Evolutionary conservation across 2,888 invertebrate genomes (phyloP).

Genomic region (Drosophila maculinotata): DNA sequence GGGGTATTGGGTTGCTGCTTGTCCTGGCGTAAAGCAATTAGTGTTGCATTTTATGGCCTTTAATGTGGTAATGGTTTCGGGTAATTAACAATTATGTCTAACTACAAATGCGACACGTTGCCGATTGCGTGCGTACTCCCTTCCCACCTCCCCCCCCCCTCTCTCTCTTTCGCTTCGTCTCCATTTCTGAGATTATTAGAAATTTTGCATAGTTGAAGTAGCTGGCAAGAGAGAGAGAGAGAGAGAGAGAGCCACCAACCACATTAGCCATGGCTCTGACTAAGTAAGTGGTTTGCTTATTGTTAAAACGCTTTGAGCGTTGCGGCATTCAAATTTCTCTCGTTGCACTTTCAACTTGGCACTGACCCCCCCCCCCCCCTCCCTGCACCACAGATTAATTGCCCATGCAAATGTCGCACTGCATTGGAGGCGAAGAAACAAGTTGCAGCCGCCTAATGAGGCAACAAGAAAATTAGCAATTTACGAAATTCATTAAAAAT

Average conservation of each 20-base stretch:
- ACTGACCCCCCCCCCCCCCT: not conserved
- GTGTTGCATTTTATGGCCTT: constrained; percentile 82
- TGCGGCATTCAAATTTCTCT: constrained; percentile 68
- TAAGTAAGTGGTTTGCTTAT: constrained; percentile 77
- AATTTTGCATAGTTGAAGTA: constrained; percentile 76
- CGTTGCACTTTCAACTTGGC: constrained; percentile 47
- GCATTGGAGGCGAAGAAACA: constrained; percentile 4
- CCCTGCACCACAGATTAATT: constrained; percentile 63
- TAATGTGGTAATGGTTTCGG: constrained; percentile 81
- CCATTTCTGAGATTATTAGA: constrained; percentile 65
- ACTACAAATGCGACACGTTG: constrained; percentile 81
- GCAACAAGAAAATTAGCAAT: constrained; percentile 29
- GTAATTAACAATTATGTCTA: constrained; percentile 81
- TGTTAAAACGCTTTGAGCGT: constrained; percentile 63
- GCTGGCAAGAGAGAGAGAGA: constrained; percentile 31
- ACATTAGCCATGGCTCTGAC: constrained; percentile 73
- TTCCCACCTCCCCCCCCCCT: not conserved
- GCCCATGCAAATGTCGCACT: constrained; percentile 69
- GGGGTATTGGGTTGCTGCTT: not conserved
- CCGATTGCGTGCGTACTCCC: constrained; percentile 69
- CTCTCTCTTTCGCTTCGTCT: constrained; percentile 13
- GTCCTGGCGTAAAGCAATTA: constrained; percentile 76
- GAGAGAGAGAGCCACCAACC: constrained; percentile 48
- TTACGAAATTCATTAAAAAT: no score
- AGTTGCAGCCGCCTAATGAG: constrained; percentile 35